Conservation (phyloP, 2,888 invertebrate species). For the Sipha maydis region DNA sequence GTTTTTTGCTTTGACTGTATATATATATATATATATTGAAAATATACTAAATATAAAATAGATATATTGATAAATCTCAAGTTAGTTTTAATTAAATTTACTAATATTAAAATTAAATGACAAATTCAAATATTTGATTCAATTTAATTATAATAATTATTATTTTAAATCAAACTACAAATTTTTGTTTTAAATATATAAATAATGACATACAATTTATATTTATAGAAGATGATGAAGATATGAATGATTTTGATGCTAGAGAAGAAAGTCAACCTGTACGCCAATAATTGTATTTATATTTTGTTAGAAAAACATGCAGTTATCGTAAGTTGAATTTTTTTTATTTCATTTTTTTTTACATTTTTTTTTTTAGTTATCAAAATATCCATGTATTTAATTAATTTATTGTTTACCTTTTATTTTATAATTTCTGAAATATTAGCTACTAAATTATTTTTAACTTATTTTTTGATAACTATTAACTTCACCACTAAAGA, state of each 20-base stretch:
- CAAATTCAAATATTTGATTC: too few species aligned
- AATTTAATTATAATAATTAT: neutral
- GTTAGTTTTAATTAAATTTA: too few species aligned
- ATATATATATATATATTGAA: too few species aligned
- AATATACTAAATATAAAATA: too few species aligned
- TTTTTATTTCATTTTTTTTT: too few species aligned
- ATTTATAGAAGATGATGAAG: slow-evolving; percentile 49
- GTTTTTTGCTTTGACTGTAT: too few species aligned
- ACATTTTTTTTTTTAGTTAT: neutral
- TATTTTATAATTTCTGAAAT: neutral
- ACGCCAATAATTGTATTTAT: slow-evolving; percentile 24
- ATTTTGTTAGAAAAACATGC: neutral
- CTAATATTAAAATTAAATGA: too few species aligned
- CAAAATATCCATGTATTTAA: too few species aligned
- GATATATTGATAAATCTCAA: too few species aligned
- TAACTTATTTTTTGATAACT: too few species aligned
- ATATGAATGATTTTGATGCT: slow-evolving; percentile 45
- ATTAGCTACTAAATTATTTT: too few species aligned
- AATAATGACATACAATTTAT: neutral
- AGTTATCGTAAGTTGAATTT: slow-evolving; percentile 7
- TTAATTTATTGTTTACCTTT: neutral
- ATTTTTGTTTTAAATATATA: neutral
- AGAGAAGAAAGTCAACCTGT: slow-evolving; percentile 35
- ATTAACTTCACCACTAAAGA: too few species aligned
- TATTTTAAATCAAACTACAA: neutral